Evolutionary conservation across 2,797 vertebrate genomes (phyloP).

Genomic region (Premnoplex brunnescens): DNA sequence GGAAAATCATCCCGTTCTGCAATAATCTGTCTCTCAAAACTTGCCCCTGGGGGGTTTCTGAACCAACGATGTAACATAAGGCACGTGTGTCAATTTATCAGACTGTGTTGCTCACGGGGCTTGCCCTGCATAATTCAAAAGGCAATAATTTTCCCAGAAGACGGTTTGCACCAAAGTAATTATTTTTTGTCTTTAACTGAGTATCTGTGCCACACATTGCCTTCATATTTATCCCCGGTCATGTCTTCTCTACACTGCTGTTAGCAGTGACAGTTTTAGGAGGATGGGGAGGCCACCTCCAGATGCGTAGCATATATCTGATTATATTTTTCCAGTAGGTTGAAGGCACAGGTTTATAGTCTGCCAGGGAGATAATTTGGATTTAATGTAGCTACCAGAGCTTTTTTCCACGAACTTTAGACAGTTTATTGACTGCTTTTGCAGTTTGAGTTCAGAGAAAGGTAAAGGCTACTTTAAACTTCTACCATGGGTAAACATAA

Average conservation of each 20-base stretch:
- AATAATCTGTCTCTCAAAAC: neutral
- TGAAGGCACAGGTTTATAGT: neutral
- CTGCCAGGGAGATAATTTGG: neutral
- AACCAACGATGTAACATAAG: neutral
- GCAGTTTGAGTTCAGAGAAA: neutral
- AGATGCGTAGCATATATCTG: neutral
- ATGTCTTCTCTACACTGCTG: neutral
- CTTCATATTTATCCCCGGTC: neutral
- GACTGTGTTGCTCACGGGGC: neutral
- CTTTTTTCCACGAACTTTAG: neutral
- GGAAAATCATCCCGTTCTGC: neutral
- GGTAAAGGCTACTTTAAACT: neutral
- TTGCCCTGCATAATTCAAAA: neutral
- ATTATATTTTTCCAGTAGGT: neutral
- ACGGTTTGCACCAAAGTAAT: neutral
- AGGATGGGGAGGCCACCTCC: neutral
- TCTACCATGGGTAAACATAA: neutral
- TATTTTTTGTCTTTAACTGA: neutral
- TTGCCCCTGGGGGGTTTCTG: neutral
- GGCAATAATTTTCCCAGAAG: neutral
- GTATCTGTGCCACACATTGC: neutral
- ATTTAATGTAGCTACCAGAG: neutral
- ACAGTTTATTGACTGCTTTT: neutral
- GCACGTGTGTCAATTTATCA: neutral
- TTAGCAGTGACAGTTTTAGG: neutral